These are phyloP conservation scores for Triplophysa siluroides DNA, from an alignment of 2,113 vertebrate genomes.

Conservation along the genomic window DNA sequence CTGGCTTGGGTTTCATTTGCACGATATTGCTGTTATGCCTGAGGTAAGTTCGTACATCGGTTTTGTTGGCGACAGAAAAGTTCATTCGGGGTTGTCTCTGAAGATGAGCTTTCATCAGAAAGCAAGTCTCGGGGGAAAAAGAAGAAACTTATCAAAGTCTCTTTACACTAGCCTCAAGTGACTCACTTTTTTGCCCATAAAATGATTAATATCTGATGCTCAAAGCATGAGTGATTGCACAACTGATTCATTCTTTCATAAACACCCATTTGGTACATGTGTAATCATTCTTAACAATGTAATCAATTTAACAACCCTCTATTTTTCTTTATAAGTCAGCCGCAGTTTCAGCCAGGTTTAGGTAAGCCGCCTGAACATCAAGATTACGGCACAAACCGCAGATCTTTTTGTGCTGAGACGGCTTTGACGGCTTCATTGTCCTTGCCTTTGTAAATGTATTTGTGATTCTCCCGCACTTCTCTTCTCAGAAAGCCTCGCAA, in stretches of 20 bases:
- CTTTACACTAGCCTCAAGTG: not conserved
- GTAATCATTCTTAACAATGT: slow-evolving; percentile 30
- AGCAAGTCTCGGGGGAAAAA: not conserved
- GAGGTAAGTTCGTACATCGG: not conserved
- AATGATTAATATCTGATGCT: slow-evolving; percentile 20
- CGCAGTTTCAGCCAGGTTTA: slow-evolving; percentile 1
- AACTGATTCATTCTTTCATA: slow-evolving; percentile 10
- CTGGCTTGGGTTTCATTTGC: slow-evolving; percentile 4
- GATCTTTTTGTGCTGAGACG: slow-evolving; percentile 9
- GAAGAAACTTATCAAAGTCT: slow-evolving; percentile 10
- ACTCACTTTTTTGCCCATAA: not conserved
- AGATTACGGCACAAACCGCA: not conserved
- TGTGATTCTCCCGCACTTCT: not conserved
- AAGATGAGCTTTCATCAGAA: not conserved
- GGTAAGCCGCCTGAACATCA: not conserved
- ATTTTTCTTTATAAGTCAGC: slow-evolving; percentile 8
- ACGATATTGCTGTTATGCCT: slow-evolving; percentile 5
- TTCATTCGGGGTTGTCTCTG: slow-evolving; percentile 7
- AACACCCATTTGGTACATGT: slow-evolving; percentile 6
- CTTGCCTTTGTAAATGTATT: not conserved
- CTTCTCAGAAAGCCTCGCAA: not conserved
- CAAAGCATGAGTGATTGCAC: slow-evolving; percentile 13
- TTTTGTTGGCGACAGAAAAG: not conserved
- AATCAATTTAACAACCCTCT: slow-evolving; percentile 26
- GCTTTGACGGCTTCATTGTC: not conserved